Conservation (phyloP, 30 jellyfish, hydroid and myxozoan species). For the Clytia hemisphaerica region DNA sequence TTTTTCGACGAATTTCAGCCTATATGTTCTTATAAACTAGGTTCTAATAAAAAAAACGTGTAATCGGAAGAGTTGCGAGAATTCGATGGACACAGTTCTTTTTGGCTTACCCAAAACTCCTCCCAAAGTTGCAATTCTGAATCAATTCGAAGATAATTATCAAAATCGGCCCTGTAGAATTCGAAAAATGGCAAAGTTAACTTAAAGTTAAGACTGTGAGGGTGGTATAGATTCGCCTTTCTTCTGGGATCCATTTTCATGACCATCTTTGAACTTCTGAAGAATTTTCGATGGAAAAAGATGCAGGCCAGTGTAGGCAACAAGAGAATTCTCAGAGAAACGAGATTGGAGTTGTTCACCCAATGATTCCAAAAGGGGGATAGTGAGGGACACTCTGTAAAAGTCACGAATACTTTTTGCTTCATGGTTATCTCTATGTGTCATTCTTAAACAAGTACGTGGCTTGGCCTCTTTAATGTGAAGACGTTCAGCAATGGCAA, state of each 20-base stretch:
- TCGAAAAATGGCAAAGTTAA: no score
- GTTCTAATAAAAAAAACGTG: no score
- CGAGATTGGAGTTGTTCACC: not conserved
- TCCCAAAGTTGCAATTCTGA: slow-evolving; percentile 3
- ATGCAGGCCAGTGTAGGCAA: no score
- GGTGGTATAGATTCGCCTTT: no score
- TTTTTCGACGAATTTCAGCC: not conserved
- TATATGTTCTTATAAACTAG: not conserved
- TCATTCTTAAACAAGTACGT: slow-evolving; percentile 2
- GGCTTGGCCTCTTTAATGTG: no score
- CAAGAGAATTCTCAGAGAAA: no score
- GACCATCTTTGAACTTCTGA: no score
- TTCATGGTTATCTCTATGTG: not conserved
- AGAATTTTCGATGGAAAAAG: no score
- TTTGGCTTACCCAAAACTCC: not conserved
- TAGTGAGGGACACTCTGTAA: not conserved
- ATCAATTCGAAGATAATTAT: not conserved
- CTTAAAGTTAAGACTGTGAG: no score
- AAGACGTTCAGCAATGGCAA: slow-evolving; percentile 4
- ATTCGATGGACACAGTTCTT: not conserved
- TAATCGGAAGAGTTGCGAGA: not conserved
- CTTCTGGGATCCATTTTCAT: no score
- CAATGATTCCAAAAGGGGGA: slow-evolving; percentile 1
- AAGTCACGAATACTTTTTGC: not conserved
- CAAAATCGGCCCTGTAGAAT: not conserved